Base-by-base conservation (phyloP, 2,888 invertebrate species). In the Gastrophysa polygoni region DNA sequence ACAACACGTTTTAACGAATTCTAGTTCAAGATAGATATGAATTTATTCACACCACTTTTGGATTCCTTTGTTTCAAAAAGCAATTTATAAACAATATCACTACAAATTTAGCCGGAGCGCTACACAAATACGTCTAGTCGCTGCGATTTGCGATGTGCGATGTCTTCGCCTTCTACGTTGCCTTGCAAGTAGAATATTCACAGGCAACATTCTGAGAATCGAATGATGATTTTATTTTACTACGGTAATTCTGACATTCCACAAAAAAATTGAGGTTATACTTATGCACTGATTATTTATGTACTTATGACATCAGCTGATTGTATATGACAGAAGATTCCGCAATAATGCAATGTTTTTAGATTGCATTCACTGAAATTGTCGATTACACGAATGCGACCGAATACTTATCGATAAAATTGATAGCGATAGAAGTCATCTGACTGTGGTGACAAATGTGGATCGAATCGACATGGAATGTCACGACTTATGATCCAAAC, bases 161-260 rank as follows among this genome's bases (percentile, higher is more conserved):
- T n/a, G 51, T 16, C 20, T 32, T 14, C 28, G 16, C 43, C 58
- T 49, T 51, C 44, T 59, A 18, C 46, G 24, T 51, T 59, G 17
- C 18, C 52, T 38, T 18, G 29, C 44, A 28, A 56, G n/a, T 20
- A 56, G 21, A 14, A 56, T 56, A 56, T 56, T 56, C 14, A 24
- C 28, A 1, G 56, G 56, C 18, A 47, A 47, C n/a, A n/a, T n/a
- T n/a, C n/a, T n/a, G n/a, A n/a, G n/a, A n/a, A n/a, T n/a, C n/a
- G n/a, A n/a, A n/a, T 24, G 47, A 28, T 48, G 0, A 47, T 14
- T 48, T 20, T 44, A 17, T 44, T 44, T 14, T 44, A 1, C 10
- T 8, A 17, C 11, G 2, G 18, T 14, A 14, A 44, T 32, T 32
- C 6, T 6, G 32, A 8, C 10, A 32, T 10, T 8, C 10, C 10